Conservation (phyloP, 2,113 vertebrate species). For the Henicopernis longicauda region DNA sequence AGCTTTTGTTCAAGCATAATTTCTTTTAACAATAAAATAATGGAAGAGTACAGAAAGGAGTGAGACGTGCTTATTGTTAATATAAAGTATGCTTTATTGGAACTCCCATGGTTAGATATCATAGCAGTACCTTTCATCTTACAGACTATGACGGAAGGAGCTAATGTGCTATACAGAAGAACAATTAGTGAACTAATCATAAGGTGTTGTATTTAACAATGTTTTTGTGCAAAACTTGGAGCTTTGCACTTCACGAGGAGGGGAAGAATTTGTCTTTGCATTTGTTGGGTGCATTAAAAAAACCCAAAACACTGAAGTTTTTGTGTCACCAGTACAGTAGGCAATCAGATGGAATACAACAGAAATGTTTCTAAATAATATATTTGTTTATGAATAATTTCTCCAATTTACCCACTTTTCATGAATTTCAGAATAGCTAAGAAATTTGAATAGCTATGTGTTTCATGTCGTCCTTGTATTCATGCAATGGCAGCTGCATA, state of each 20-base stretch:
- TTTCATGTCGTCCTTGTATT: neutral
- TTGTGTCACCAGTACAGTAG: neutral
- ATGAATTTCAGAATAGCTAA: neutral
- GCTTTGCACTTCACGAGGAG: neutral
- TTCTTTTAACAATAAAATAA: neutral
- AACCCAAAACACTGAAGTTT: neutral
- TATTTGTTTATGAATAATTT: conserved; percentile 4
- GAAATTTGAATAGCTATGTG: neutral
- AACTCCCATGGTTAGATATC: neutral
- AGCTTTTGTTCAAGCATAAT: neutral
- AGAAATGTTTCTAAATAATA: neutral
- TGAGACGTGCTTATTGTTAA: neutral
- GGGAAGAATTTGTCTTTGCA: neutral
- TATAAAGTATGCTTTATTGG: neutral
- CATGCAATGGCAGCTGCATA: neutral
- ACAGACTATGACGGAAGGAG: neutral
- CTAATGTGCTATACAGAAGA: neutral
- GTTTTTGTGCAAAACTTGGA: neutral
- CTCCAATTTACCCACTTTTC: neutral
- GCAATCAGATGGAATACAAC: neutral
- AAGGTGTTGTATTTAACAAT: neutral
- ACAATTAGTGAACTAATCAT: neutral
- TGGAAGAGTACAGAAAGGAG: neutral
- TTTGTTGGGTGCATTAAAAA: neutral
- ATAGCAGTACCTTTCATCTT: neutral